A percentile compares a stretch with the other conserved stretches of the same genome.
phyloP scores from a whole-genome alignment of 2,888 invertebrate species.

The Halocaridina rubra region DNA sequence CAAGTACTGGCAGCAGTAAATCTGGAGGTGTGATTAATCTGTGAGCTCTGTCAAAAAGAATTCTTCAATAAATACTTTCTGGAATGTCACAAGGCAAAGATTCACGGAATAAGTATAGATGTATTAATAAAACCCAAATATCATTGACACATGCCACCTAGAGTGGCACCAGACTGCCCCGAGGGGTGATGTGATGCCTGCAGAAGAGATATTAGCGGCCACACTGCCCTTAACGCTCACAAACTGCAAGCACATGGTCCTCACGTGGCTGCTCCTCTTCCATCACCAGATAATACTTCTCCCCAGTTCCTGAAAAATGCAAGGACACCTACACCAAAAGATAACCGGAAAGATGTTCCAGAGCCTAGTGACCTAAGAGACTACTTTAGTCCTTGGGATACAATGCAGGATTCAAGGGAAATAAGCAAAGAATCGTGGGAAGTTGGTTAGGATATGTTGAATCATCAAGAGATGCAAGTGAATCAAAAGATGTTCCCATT shows the following conservation, averaged over 20 bases:
- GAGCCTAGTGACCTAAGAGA: conserved; percentile 38
- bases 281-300: conserved; percentile 39
- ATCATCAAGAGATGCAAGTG: conserved; percentile 16
- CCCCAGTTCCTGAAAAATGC: conserved; percentile 18
- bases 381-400: conserved; percentile 62
- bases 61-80: conserved; percentile 62
- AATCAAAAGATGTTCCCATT: conserved; percentile 3
- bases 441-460: conserved; percentile 18
- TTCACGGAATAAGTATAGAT: conserved; percentile 58
- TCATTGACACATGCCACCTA: conserved; percentile 24
- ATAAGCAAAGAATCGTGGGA: conserved; percentile 41
- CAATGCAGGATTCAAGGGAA: conserved; percentile 23
- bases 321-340: conserved; percentile 36
- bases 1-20: conserved; percentile 34
- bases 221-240: conserved; percentile 52
- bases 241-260: conserved; percentile 57
- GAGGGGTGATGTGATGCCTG: conserved; percentile 60
- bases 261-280: conserved; percentile 52
- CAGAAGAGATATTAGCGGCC: conserved; percentile 50
- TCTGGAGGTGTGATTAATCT: conserved; percentile 59
- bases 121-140: conserved; percentile 55
- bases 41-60: conserved; percentile 63
- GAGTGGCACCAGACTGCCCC: conserved; percentile 49
- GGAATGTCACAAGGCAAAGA: conserved; percentile 58
- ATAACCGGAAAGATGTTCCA: conserved; percentile 22